Percentiles rank a stretch among this genome's conserved stretches.
Conservation (phyloP, 1,140 invertebrate species). For the Ostrea edulis region DNA sequence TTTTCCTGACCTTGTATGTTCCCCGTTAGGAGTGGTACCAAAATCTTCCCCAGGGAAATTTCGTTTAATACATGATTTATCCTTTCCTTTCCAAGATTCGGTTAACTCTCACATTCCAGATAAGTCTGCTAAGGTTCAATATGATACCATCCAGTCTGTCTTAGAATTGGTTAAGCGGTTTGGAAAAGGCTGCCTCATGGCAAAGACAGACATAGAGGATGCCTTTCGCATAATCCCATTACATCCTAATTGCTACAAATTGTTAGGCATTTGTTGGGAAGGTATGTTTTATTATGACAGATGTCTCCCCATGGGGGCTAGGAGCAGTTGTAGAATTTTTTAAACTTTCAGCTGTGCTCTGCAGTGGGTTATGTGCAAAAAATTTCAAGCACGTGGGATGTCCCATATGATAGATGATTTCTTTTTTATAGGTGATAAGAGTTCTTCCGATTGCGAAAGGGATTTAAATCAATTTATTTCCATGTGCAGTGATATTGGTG, state of each 20-base stretch:
- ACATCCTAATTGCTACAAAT: slow-evolving; percentile 20
- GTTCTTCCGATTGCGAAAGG: slow-evolving; percentile 35
- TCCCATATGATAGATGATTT: slow-evolving; percentile 60
- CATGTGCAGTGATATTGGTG: slow-evolving; percentile 15
- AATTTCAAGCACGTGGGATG: slow-evolving; percentile 6
- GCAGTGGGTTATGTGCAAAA: slow-evolving; percentile 48
- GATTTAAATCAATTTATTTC: slow-evolving; percentile 29
- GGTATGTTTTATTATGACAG: slow-evolving; percentile 51
- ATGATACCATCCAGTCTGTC: slow-evolving; percentile 43
- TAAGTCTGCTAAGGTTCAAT: slow-evolving; percentile 38
- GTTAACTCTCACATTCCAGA: slow-evolving; percentile 41
- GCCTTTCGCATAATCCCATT: slow-evolving; percentile 52
- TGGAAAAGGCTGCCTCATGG: no score
- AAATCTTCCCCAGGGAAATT: slow-evolving; percentile 35
- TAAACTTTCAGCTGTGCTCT: slow-evolving; percentile 55
- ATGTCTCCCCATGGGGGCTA: slow-evolving; percentile 54
- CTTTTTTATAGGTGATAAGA: slow-evolving; percentile 47
- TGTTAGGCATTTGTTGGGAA: slow-evolving; percentile 50
- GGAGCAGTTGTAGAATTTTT: slow-evolving; percentile 50
- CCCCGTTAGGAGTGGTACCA: slow-evolving; percentile 43
- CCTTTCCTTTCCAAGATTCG: slow-evolving; percentile 43
- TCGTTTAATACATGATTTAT: slow-evolving; percentile 53
- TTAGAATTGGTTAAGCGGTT: slow-evolving; percentile 9
- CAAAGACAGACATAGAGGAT: slow-evolving; percentile 50
- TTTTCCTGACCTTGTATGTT: slow-evolving; percentile 24